Evolutionary conservation across 2,113 vertebrate species (phyloP).

Genomic region (Puma concolor): DNA sequence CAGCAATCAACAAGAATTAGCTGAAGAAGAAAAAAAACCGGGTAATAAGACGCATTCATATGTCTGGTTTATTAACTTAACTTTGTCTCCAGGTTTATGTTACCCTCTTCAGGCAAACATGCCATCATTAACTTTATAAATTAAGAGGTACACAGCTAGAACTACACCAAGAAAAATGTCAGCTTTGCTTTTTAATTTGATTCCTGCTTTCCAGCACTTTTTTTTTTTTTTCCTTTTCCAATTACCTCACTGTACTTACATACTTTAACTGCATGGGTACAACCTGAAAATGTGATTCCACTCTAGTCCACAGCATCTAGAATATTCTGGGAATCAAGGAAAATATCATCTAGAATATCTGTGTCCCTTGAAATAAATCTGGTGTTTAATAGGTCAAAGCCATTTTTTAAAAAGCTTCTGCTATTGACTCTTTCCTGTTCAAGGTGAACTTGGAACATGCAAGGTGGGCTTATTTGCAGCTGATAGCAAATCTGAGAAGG

Average conservation of each 20-base stretch:
- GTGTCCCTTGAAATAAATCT: conserved; percentile 1
- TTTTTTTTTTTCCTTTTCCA: not conserved
- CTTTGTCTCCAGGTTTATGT: not conserved
- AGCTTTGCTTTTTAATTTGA: not conserved
- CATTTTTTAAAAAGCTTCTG: not conserved
- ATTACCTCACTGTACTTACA: not conserved
- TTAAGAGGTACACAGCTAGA: not conserved
- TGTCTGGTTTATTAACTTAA: not conserved
- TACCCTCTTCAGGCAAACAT: conserved; percentile 46
- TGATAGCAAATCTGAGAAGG: not conserved
- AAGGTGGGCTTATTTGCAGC: not conserved
- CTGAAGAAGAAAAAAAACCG: not conserved
- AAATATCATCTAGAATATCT: not conserved
- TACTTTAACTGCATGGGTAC: not conserved
- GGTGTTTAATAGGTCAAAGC: not conserved
- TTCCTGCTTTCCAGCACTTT: not conserved
- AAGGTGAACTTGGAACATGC: not conserved
- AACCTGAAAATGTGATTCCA: not conserved
- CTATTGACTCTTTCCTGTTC: not conserved
- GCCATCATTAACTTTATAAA: not conserved
- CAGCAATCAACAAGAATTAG: not conserved
- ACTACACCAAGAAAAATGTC: not conserved
- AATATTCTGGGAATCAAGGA: not conserved
- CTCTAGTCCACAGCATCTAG: not conserved
- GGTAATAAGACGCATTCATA: not conserved